A percentile compares a stretch with the other conserved stretches of the same genome.
phyloP scores from a whole-genome alignment of 2,888 invertebrate genomes.

The Eurois occulta region DNA sequence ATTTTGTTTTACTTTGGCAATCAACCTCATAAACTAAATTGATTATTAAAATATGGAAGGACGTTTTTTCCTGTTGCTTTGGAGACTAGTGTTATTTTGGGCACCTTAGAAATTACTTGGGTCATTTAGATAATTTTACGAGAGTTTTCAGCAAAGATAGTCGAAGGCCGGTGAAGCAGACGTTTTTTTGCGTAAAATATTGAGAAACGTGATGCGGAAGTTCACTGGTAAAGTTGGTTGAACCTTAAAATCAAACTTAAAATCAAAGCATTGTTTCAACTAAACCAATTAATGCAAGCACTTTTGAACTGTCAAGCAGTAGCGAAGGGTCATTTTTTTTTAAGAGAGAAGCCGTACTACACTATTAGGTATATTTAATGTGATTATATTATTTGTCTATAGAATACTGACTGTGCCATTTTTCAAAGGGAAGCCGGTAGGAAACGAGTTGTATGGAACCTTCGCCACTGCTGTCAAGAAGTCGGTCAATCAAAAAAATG shows the following conservation, averaged over 20 bases:
- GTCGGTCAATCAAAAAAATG: not conserved
- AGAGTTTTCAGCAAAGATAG: not conserved
- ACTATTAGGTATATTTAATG: no score
- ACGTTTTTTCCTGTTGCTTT: conserved; percentile 1
- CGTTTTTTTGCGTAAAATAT: not conserved
- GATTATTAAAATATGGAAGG: conserved; percentile 26
- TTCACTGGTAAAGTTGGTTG: not conserved
- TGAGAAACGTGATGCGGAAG: not conserved
- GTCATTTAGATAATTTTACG: not conserved
- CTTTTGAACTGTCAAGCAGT: no score
- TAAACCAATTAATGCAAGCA: no score
- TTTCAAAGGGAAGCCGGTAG: no score
- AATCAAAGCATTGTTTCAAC: not conserved
- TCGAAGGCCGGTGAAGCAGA: not conserved
- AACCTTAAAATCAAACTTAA: no score
- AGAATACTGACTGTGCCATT: no score
- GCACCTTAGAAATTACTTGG: not conserved
- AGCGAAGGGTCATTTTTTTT: no score
- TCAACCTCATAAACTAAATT: conserved; percentile 60
- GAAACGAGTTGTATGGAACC: no score
- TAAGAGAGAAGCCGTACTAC: no score
- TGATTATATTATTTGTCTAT: no score
- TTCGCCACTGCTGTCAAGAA: no score
- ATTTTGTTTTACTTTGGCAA: conserved; percentile 38
- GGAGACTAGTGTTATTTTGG: not conserved